Percentiles rank a stretch among this genome's conserved stretches.
Evolutionary conservation across 2,888 invertebrate genomes (phyloP).

Genomic region (Dynastes maya): DNA sequence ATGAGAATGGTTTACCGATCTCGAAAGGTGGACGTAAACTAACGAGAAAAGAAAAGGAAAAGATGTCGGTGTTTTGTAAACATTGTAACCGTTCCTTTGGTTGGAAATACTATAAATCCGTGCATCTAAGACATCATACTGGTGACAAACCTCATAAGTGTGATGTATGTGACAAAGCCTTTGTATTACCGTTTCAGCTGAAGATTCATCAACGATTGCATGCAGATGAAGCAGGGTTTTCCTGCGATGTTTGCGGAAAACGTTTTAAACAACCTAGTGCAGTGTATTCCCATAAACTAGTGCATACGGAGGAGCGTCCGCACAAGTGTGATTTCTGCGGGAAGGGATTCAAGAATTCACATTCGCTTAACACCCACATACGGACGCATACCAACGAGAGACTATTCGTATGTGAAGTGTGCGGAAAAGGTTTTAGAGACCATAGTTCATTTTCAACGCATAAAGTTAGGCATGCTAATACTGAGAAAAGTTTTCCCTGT

Average conservation of each 20-base stretch:
- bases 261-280: slow-evolving; percentile 48
- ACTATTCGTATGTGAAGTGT: not conserved
- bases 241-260: slow-evolving; percentile 51
- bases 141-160: slow-evolving; percentile 51
- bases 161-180: slow-evolving; percentile 48
- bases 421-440: not conserved
- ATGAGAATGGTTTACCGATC: too few species aligned
- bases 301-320: slow-evolving; percentile 50
- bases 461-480: slow-evolving; percentile 27
- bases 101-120: slow-evolving; percentile 48
- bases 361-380: slow-evolving; percentile 45
- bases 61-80: slow-evolving; percentile 31
- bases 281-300: slow-evolving; percentile 47
- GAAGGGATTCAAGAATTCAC: slow-evolving; percentile 49
- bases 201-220: slow-evolving; percentile 48
- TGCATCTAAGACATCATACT: slow-evolving; percentile 50
- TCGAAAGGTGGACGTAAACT: slow-evolving; percentile 2
- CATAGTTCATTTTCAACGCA: not conserved
- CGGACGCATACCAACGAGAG: slow-evolving; percentile 41
- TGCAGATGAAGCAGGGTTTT: slow-evolving; percentile 49
- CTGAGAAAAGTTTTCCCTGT: slow-evolving; percentile 50
- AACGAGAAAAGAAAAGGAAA: slow-evolving; percentile 7
- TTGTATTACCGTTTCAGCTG: slow-evolving; percentile 51
- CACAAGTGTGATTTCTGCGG: slow-evolving; percentile 53
- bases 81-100: slow-evolving; percentile 50